Percentiles rank a stretch among this genome's conserved stretches.
These are phyloP conservation scores for Lithodes maja DNA, from an alignment of 2,888 invertebrate genomes.

Conservation along the genomic window DNA sequence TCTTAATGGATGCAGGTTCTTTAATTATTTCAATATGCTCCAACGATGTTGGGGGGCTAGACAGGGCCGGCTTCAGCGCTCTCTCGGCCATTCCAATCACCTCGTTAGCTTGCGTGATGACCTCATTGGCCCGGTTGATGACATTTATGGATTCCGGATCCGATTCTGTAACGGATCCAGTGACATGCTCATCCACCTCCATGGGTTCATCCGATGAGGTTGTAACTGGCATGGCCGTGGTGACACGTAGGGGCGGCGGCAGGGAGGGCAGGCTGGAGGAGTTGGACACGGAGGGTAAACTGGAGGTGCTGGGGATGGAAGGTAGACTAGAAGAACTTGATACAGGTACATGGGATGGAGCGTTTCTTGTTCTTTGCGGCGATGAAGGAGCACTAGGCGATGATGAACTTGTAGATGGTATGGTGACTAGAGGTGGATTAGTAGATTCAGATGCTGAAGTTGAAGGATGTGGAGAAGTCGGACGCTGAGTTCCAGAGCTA, in stretches of 20 bases:
- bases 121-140: conserved; percentile 11
- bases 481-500: background rate
- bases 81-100: conserved; percentile 25
- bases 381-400: conserved; percentile 44
- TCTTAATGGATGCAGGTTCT: background rate
- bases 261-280: background rate
- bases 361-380: background rate
- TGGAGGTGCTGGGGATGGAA: background rate
- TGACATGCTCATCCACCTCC: conserved; percentile 28
- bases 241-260: background rate
- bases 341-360: background rate
- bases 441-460: background rate
- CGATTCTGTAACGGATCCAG: background rate
- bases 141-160: background rate
- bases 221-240: background rate
- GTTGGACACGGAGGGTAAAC: background rate
- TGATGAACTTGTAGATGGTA: conserved; percentile 5
- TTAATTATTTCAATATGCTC: conserved; percentile 1
- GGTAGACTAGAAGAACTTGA: background rate
- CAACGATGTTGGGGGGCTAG: background rate
- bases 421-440: background rate
- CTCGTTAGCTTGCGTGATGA: conserved; percentile 10
- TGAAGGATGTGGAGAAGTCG: background rate
- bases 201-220: conserved; percentile 28
- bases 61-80: conserved; percentile 16